A percentile compares a stretch with the other conserved stretches of the same genome.
phyloP scores from a whole-genome alignment of 2,113 vertebrate genomes.

The Chrysochloris asiatica region DNA sequence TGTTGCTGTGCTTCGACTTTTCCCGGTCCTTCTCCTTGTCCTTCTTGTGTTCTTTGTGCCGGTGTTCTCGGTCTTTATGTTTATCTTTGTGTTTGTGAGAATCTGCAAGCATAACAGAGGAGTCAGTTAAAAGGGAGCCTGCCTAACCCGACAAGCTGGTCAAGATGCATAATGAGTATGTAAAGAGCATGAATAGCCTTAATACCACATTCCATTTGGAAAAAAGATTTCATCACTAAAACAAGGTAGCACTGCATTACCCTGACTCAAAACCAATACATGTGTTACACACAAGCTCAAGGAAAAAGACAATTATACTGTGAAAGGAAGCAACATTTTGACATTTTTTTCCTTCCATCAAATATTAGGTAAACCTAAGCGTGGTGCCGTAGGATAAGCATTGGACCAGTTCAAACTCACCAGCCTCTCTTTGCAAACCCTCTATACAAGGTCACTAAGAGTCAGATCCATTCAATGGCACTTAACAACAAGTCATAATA shows the following conservation, averaged over 20 bases:
- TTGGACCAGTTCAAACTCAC: too few relatives aligned
- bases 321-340: constrained; percentile 1
- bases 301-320: neutral
- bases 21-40: constrained; percentile 95
- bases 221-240: constrained; percentile 37
- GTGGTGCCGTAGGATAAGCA: too few relatives aligned
- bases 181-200: neutral
- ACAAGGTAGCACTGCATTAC: neutral
- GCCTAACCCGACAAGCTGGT: constrained; percentile 38
- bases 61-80: constrained; percentile 96
- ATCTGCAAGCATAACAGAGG: constrained; percentile 87
- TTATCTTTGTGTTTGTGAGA: constrained; percentile 98
- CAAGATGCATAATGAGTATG: constrained; percentile 36
- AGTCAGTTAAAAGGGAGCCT: constrained; percentile 55
- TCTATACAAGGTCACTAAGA: too few relatives aligned
- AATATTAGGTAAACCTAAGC: constrained; percentile 1
- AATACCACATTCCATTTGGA: neutral
- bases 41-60: constrained; percentile 98
- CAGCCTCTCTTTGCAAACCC: too few relatives aligned
- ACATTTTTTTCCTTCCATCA: neutral
- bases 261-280: neutral
- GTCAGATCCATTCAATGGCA: too few relatives aligned
- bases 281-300: neutral
- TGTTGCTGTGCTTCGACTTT: constrained; percentile 95
- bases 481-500: neutral